phyloP scores from a whole-genome alignment of 2,797 vertebrate genomes.

The Sternarchorhynchus goeldii region DNA sequence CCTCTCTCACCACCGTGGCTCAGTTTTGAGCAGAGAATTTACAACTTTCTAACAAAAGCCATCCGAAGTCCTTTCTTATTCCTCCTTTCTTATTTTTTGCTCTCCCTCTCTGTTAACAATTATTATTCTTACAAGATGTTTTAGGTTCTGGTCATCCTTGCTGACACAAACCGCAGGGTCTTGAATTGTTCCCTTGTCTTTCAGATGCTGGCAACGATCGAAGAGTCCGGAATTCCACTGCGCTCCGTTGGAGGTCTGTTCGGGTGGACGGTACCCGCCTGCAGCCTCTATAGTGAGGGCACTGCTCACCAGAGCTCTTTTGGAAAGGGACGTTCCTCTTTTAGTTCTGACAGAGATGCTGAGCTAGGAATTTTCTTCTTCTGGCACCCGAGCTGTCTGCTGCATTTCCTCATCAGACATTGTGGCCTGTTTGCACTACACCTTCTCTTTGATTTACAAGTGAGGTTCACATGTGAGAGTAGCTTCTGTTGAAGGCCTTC shows the following conservation, averaged over 20 bases:
- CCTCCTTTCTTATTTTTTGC: constrained; percentile 29
- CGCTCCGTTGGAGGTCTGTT: constrained; percentile 68
- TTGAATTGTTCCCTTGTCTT: constrained; percentile 66
- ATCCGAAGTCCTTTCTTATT: constrained; percentile 49
- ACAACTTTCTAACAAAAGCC: constrained; percentile 73
- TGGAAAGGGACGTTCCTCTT: not conserved
- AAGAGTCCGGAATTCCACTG: constrained; percentile 63
- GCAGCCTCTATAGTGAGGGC: not conserved
- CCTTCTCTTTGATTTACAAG: too few species aligned
- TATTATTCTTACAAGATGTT: constrained; percentile 74
- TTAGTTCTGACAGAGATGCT: too few species aligned
- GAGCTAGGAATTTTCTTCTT: too few species aligned
- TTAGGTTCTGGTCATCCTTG: constrained; percentile 65
- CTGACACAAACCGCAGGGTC: constrained; percentile 67
- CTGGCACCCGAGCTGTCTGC: too few species aligned
- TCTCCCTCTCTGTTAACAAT: constrained; percentile 41
- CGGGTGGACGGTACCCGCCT: constrained; percentile 23
- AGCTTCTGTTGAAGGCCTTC: not conserved
- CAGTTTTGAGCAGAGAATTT: constrained; percentile 68
- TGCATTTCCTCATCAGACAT: too few species aligned
- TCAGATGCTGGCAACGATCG: constrained; percentile 61
- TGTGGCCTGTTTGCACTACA: too few species aligned
- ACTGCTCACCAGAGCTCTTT: not conserved
- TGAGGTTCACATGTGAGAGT: not conserved
- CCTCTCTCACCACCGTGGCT: constrained; percentile 50